Conservation (phyloP, 2,797 vertebrate species). For the Australoheros facetus region DNA sequence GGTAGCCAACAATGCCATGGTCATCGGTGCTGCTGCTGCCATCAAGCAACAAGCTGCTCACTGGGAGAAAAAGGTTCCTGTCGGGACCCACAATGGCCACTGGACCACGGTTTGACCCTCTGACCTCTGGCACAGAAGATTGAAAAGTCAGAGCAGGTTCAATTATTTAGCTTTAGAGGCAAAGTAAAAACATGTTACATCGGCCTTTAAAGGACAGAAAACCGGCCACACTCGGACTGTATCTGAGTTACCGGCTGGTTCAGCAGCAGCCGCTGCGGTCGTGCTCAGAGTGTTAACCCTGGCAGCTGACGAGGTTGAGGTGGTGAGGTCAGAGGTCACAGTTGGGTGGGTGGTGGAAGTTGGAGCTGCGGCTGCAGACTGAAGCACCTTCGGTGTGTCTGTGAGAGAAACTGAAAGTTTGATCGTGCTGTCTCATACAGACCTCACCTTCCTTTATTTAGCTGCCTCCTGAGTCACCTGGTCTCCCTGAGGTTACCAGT, state of each 20-base stretch:
- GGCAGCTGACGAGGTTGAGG: neutral
- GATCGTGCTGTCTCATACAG: too few species aligned
- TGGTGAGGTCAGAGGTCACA: slow-evolving; percentile 38
- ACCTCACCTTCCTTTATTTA: neutral
- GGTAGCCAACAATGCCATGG: slow-evolving; percentile 81
- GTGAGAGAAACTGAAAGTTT: neutral
- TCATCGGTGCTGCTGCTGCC: slow-evolving; percentile 87
- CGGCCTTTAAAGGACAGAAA: neutral
- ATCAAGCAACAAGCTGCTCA: slow-evolving; percentile 79
- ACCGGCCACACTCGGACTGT: neutral
- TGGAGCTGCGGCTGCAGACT: slow-evolving; percentile 9
- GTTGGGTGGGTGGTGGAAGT: neutral
- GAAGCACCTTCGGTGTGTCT: slow-evolving; percentile 48
- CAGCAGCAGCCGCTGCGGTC: neutral
- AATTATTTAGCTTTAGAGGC: too few species aligned
- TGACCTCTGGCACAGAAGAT: neutral
- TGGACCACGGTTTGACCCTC: slow-evolving; percentile 77
- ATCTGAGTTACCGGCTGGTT: neutral
- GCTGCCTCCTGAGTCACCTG: neutral
- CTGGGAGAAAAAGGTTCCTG: slow-evolving; percentile 82
- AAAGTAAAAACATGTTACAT: neutral
- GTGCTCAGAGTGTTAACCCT: neutral
- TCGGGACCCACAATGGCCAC: slow-evolving; percentile 85
- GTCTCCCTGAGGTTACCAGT: neutral
- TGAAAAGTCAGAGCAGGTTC: neutral